Evolutionary conservation across 1,140 invertebrate genomes (phyloP), one percentile per base, ranked within the genome.

Genomic region (Acromyrmex heyeri): DNA sequence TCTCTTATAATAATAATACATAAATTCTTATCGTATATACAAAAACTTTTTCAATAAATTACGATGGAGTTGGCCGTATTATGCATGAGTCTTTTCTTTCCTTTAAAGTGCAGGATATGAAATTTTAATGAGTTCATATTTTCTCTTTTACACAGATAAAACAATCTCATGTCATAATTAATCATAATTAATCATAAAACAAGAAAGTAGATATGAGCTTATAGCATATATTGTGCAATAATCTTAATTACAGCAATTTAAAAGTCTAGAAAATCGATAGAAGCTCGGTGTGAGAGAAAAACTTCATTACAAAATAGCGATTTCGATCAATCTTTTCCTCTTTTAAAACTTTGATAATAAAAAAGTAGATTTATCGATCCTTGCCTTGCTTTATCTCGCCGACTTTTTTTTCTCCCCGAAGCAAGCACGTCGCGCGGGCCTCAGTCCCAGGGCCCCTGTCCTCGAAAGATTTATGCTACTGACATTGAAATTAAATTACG

Each of bases 401-500:
- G 85, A 89, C 79, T 87, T 81, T 87, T 24, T 83, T 89, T 82
- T 12, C 18, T 3, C 88, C 62, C 64, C 24, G 55, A 81, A 24
- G 61, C 59, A 44, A 53, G 62, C 82, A 75, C 67, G 38, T 83
- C 72, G 67, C 81, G n/a, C 21, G 53, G 16, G 24, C 75, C 24
- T 50, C 50, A 34, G 64, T 44, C 57, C 85, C 69, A 70, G 64
- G 73, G 53, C 79, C 81, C 85, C 81, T 89, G 83, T 91, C 88
- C 82, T 73, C 61, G 53, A 64, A 53, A 91, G 86, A 91, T 92
- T 92, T 92, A 91, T 91, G 65, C 69, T 82, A 85, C 83, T 82
- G 86, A 91, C 87, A 89, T 91, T 91, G 86, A 91, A 91, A 90
- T 76, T 88, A 91, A 91, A 90, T 91, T 91, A 90, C 88, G 65